Evolutionary conservation across 2,113 vertebrate species (phyloP).

Genomic region (cat (Felis catus)): F.catus_Fca126_mat1.0 CM031416.1:22181001-22181500

Average conservation of each 20-base stretch:
- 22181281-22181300: not conserved
- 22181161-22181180: not conserved
- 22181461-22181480: not conserved
- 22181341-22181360: not conserved
- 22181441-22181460: not conserved
- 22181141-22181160: not conserved
- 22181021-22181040: not conserved
- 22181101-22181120: not conserved
- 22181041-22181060: not conserved
- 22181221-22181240: not conserved
- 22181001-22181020: no score
- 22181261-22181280: not conserved
- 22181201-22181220: not conserved
- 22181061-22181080: not conserved
- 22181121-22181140: not conserved
- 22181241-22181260: not conserved
- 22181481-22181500: not conserved
- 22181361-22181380: not conserved
- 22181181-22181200: not conserved
- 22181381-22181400: not conserved
- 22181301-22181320: not conserved
- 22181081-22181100: not conserved
- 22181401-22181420: not conserved
- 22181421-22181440: not conserved
- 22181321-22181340: not conserved